Conservation (phyloP, 2,113 vertebrate genomes). For the Dolichotis patagonum region DNA sequence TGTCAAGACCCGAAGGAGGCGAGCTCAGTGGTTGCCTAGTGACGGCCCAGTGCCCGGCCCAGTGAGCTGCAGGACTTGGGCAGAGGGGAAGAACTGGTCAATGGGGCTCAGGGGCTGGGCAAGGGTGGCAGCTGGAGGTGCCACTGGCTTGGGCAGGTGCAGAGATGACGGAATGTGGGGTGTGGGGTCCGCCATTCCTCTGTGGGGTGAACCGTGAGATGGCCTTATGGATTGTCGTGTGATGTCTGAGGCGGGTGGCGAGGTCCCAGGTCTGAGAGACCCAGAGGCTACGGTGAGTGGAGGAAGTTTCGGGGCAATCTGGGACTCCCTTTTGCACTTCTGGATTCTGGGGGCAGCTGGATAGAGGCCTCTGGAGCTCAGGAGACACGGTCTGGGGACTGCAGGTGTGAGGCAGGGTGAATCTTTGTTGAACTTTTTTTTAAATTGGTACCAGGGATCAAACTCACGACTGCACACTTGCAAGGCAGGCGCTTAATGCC, state of each 20-base stretch:
- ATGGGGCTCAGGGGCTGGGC: background rate
- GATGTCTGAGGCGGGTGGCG: background rate
- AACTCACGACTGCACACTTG: too few species aligned
- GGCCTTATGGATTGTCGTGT: background rate
- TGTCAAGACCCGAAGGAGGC: background rate
- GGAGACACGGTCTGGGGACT: background rate
- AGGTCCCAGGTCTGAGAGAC: background rate
- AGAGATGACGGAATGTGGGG: background rate
- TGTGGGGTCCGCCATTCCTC: background rate
- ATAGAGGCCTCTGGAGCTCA: background rate
- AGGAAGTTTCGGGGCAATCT: too few species aligned
- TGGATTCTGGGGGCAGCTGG: background rate
- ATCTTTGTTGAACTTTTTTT: too few species aligned
- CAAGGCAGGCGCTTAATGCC: too few species aligned
- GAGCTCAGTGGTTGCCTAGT: background rate
- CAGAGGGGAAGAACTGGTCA: background rate
- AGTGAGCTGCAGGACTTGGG: background rate
- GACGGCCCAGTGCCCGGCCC: background rate
- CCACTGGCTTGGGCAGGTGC: background rate
- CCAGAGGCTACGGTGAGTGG: background rate
- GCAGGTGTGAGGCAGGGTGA: rapidly evolving
- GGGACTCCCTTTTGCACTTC: background rate
- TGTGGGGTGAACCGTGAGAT: background rate
- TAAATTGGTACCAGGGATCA: too few species aligned
- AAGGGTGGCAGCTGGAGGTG: rapidly evolving